A percentile compares a stretch with the other conserved stretches of the same genome.
These are phyloP conservation scores for Dasyornis broadbenti DNA, from an alignment of 2,113 vertebrate genomes.

Conservation along the genomic window DNA sequence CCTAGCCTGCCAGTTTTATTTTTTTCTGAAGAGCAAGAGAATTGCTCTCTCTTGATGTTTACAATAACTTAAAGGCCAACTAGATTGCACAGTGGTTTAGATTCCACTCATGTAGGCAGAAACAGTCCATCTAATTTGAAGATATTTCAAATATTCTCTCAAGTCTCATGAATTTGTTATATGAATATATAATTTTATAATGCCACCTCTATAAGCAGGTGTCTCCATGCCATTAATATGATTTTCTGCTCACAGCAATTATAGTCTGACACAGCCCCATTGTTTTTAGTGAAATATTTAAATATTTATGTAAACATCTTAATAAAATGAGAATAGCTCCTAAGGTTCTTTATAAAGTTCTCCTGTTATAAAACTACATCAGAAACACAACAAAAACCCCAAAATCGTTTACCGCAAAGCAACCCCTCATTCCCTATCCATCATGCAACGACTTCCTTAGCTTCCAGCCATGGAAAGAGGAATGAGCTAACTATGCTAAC, in stretches of 20 bases:
- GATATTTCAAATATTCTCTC: neutral
- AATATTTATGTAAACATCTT: neutral
- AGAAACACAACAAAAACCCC: neutral
- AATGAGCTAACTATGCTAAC: neutral
- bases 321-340: neutral
- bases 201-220: neutral
- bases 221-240: neutral
- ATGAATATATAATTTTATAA: neutral
- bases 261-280: neutral
- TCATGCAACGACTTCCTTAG: neutral
- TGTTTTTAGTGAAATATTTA: neutral
- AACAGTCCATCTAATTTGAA: neutral
- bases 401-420: fast-evolving
- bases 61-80: neutral
- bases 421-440: neutral
- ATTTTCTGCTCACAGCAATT: neutral
- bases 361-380: neutral
- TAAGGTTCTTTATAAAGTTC: neutral
- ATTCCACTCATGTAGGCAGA: neutral
- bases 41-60: neutral
- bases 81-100: neutral
- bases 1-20: neutral
- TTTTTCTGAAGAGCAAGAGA: neutral
- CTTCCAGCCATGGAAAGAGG: neutral
- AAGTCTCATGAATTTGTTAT: neutral